Base-by-base conservation (phyloP, 2,797 vertebrate species). In the Centroberyx gerrardi region DNA sequence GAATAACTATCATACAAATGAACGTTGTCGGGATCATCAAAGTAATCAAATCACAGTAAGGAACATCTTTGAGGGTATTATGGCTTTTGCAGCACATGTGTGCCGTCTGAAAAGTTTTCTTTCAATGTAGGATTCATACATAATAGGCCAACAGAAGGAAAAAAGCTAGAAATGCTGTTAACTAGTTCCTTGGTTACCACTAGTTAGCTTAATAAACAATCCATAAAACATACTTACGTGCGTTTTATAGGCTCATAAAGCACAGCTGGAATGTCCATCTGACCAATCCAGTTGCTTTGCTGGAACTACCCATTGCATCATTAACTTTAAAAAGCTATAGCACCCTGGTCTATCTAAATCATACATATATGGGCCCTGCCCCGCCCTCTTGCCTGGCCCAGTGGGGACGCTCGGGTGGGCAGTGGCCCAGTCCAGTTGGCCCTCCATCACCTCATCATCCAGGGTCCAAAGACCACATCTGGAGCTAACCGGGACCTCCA, bases 381-480 rank as follows among this genome's bases (percentile, higher is more conserved):
- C 58, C 62, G 46, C 59, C 60, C 58, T 74, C 53, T 71, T 65
- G 68, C 67, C 42, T 76, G 62, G 64, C 62, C 58, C 58, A 22
- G 3, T 66, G 40, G 38, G 38, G n/a, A 54, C 62, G 63, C 31
- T 49, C 10, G 8, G 60, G 69, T 46, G 69, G 74, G 58, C 36
- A 31, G 17, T 68, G 49, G 74, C 80, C 55, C 71, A 77, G 64
- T 84, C 76, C 68, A 78, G 46, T 74, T 86, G 87, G 84, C 66
- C 73, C 63, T 88, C 65, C 56, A 65, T 82, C 83, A 68, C 66
- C 60, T 82, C 88, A 90, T 86, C 76, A 86, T 85, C 66, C 40
- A 5, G 70, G 69, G 62, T 85, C 79, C 60, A 84, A 75, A 84
- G 75, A 90, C 74, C 72, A 90, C 91, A 92, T 90, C 84, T 90